These are phyloP conservation scores for Daboia siamensis DNA, from an alignment of 2,113 vertebrate genomes.

Conservation along the genomic window DNA sequence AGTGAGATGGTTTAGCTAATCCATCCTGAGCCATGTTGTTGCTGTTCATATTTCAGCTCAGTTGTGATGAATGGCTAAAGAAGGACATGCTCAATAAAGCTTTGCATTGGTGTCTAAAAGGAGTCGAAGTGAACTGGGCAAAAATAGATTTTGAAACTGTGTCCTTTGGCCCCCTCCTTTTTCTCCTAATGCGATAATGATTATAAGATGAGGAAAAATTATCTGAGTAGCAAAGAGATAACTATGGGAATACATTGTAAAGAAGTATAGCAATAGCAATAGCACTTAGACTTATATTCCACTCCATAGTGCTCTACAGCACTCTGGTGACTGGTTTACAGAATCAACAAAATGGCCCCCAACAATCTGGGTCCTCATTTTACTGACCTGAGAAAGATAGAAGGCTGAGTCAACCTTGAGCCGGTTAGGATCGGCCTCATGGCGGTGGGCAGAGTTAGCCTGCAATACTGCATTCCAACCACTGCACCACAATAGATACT, in stretches of 20 bases:
- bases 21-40: constrained; percentile 32
- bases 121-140: constrained; percentile 67
- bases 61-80: constrained; percentile 56
- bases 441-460: not conserved
- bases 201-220: constrained; percentile 65
- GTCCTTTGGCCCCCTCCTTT: constrained; percentile 61
- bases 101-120: constrained; percentile 62
- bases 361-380: not conserved
- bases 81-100: constrained; percentile 50
- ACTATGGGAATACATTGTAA: constrained; percentile 52
- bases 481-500: constrained; percentile 41
- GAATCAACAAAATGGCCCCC: not conserved
- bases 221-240: constrained; percentile 51
- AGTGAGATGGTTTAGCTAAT: constrained; percentile 32
- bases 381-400: not conserved
- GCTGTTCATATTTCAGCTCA: constrained; percentile 38
- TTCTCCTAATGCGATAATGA: constrained; percentile 58
- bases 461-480: not conserved
- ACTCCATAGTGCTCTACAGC: not conserved
- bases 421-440: not conserved
- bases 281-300: not conserved
- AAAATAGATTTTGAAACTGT: constrained; percentile 63
- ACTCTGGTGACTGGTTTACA: not conserved
- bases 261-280: constrained; percentile 47
- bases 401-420: not conserved